A percentile compares a stretch with the other conserved stretches of the same genome.
phyloP scores from a whole-genome alignment of 2,888 invertebrate species.

The Gonocerus acuteangulatus region DNA sequence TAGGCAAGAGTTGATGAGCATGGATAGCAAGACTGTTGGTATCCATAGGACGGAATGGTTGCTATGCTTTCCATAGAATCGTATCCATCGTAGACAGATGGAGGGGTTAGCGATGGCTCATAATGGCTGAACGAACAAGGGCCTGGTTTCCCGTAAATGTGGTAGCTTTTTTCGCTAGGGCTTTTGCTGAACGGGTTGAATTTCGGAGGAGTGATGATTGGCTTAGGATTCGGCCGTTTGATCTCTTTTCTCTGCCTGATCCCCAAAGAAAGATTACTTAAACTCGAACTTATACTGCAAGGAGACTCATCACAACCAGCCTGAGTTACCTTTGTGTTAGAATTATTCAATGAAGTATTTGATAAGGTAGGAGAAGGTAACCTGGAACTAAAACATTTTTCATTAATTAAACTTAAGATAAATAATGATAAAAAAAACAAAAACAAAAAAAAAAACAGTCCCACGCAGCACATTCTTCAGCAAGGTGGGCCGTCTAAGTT shows the following conservation, averaged over 20 bases:
- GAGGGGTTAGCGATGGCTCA: background rate
- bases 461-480: too few species aligned
- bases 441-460: too few species aligned
- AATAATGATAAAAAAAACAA: too few species aligned
- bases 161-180: too few species aligned
- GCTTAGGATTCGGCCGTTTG: background rate
- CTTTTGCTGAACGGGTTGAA: background rate
- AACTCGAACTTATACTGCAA: background rate
- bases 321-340: background rate
- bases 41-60: slow-evolving; percentile 3
- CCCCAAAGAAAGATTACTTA: background rate
- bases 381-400: too few species aligned
- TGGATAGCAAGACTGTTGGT: slow-evolving; percentile 8
- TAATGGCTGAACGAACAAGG: background rate
- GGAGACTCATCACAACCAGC: background rate
- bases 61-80: background rate
- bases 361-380: too few species aligned
- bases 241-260: background rate
- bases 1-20: slow-evolving; percentile 11
- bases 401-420: too few species aligned
- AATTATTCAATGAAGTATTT: background rate
- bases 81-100: background rate
- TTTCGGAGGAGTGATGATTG: background rate
- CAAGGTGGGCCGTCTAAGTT: too few species aligned
- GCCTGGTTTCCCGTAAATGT: too few species aligned